Base-by-base conservation (phyloP, 2,797 vertebrate species). In the Lerista edwardsae region DNA sequence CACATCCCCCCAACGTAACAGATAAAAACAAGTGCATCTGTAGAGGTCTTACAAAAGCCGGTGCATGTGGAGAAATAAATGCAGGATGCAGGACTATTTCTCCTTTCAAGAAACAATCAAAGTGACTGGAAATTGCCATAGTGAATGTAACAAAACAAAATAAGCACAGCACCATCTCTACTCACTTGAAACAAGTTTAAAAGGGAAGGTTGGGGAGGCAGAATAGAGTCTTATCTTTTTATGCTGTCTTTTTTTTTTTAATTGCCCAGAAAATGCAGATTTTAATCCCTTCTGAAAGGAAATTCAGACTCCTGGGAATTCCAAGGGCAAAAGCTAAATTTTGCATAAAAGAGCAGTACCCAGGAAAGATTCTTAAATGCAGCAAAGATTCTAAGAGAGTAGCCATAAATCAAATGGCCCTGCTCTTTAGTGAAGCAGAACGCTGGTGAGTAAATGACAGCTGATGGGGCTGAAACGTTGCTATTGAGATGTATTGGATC, bases 361-460 rank as follows among this genome's bases (percentile, higher is more conserved):
- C 59, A 21, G 25, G 23, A 69, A 55, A 55, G 79, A 39, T 73
- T 80, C 59, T 61, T 61, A 61, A 23, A 61, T 80, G 59, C 76
- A 44, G n/a, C n/a, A 69, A 55, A 64, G 79, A 34, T 68, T 80
- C 23, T 65, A 62, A 80, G 86, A 87, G 79, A 84, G 73, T 79
- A 64, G 47, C 81, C 41, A 55, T 87, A 75, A 89, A 86, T 91
- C 87, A 83, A 79, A 44, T 6, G 51, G 41, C 31, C 59, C 59
- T 34, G 31, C 34, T 79, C 74, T 19, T 59, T 61, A 0, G 82
- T 68, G n/a, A 55, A 79, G 87, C 74, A 62, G 69, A 41, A 88
- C 31, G 55, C 8, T 29, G 62, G 41, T 62, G 21, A 51, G 31
- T 73, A 14, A 82, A 21, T 41, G 39, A 80, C 65, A 47, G 76